A percentile compares a stretch with the other conserved stretches of the same genome.
phyloP scores from a whole-genome alignment of 1,140 invertebrate genomes.

The Zaprionus lachaisei region DNA sequence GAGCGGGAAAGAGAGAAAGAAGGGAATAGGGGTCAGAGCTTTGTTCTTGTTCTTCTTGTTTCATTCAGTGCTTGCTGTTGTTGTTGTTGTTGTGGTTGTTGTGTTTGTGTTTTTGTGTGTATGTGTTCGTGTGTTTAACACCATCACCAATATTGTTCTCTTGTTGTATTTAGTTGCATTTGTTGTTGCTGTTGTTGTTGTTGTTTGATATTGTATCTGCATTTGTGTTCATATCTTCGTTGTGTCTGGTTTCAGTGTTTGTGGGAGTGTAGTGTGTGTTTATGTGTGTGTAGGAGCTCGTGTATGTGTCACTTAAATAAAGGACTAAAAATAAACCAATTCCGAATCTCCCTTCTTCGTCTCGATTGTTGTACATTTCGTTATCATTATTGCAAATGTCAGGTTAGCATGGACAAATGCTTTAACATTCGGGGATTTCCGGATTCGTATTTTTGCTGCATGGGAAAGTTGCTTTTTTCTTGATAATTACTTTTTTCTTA shows the following conservation, averaged over 20 bases:
- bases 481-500: conserved; percentile 17
- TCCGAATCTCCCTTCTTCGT: conserved; percentile 48
- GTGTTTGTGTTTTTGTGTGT: conserved; percentile 52
- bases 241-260: conserved; percentile 2
- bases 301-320: conserved; percentile 68
- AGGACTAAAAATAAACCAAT: conserved; percentile 65
- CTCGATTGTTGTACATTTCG: conserved; percentile 14
- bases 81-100: conserved; percentile 34
- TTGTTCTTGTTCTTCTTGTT: conserved; percentile 1
- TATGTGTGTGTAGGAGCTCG: conserved; percentile 22
- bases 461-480: neutral
- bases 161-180: conserved; percentile 21
- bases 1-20: conserved; percentile 34
- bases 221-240: conserved; percentile 12
- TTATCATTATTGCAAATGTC: conserved; percentile 43
- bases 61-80: conserved; percentile 13
- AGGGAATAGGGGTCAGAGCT: neutral
- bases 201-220: conserved; percentile 28
- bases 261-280: conserved; percentile 22
- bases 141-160: conserved; percentile 61
- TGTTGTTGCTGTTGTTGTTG: conserved; percentile 26
- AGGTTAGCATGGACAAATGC: conserved; percentile 42
- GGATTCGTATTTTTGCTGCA: conserved; percentile 12
- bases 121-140: conserved; percentile 65
- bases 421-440: conserved; percentile 10